Base-by-base conservation (phyloP, 2,888 invertebrate genomes). In the Automeris io region DNA sequence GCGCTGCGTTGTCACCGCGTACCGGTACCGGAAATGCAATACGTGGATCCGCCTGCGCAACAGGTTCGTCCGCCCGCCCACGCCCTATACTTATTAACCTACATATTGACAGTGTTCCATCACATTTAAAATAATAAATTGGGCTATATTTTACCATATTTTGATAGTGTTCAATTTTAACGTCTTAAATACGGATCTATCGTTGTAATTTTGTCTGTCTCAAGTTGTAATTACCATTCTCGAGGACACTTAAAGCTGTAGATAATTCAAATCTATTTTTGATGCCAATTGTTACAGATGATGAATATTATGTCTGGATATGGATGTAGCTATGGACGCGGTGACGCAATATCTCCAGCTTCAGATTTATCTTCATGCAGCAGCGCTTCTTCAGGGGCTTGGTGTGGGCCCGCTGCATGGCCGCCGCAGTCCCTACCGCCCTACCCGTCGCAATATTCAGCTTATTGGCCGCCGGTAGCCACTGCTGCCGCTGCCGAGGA, bases 31-130 rank as follows among this genome's bases (percentile, higher is more conserved):
- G 82, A 82, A 70, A 83, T 85, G 83, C 85, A 83, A 71, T 86
- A 83, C 80, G 75, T 78, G 70, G 83, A 85, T 66, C 78, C 85
- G 78, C 83, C 85, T 71, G 79, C 82, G 63, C 81, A 81, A 77
- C 81, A 82, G 85, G 81, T 83, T 67, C 65, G 81, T 80, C 73
- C 80, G 75, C 78, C 76, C 78, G 73, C 75, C 75, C 67, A 65
- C 63, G 46, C 58, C 57, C 54, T 53, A 42, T 39, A 49, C 43
- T 60, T 61, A 61, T 62, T 64, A 58, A 32, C 31, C 23, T 22
- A 32, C 31, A 31, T 18, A 58, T 61, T 57, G 51, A 55, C 57
- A 58, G 45, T 62, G 57, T 59, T n/a, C n/a, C 54, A 57, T 55
- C 46, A 51, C 45, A 41, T 18, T 51, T 51, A 42, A 40, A 49